Base-by-base conservation (phyloP, 2,113 vertebrate species). In the Solea solea region DNA sequence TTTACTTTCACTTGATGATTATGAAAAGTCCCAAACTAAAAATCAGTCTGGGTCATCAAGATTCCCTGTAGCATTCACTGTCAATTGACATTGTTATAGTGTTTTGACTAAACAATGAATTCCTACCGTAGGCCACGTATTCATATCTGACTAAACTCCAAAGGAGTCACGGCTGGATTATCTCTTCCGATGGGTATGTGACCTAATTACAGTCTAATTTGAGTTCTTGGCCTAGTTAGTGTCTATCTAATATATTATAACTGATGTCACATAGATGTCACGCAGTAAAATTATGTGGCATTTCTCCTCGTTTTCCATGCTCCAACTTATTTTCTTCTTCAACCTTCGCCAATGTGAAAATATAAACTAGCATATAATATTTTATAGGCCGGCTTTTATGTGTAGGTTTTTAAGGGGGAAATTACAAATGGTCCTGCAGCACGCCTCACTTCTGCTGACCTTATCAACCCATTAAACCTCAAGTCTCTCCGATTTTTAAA, bases 161-260 rank as follows among this genome's bases (percentile, higher is more conserved):
- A 34, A 34, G 34, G 3, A 1, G 34, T 34, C 52, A 27, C 45
- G n/a, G 7, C 14, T 34, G 49, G 59, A 72, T 64, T 16, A 46
- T 53, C 13, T 64, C 45, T 64, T 76, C 60, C 72, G 41, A 65
- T 50, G 40, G 51, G 5, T 46, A 28, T 60, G 60, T 76, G 72
- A 4, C 60, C 72, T 56, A 69, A 64, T 69, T 80, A 72, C 13
- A 39, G 21, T 58, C 69, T 76, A 65, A 76, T 76, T 73, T 62
- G 41, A 13, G 58, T 70, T 57, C 50, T 40, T 66, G 72, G 72
- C 60, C 61, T 59, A 64, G 49, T 78, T 80, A 65, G 27, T 54
- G 46, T 48, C 56, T 54, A 45, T 55, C 40, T 67, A 46, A 66
- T 39, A 52, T 27, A n/a, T 2, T 34, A 27, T 16, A 34, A 63